Conservation (phyloP, 2,797 vertebrate genomes). For the Aulostomus chinensis region DNA sequence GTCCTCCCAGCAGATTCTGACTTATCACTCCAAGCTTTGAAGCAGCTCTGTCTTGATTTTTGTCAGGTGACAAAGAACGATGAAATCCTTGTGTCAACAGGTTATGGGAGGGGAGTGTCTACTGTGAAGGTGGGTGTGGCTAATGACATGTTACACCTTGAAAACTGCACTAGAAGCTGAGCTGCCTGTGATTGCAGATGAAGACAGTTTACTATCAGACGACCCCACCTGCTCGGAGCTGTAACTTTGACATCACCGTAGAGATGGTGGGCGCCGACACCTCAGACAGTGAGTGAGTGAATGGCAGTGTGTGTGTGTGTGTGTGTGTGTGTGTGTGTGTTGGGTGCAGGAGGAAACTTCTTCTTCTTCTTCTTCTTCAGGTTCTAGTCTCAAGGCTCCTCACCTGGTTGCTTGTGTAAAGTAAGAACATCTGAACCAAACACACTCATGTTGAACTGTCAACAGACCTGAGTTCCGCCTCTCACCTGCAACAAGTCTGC, state of each 20-base stretch:
- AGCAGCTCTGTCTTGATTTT: no score
- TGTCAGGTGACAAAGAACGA: constrained; percentile 81
- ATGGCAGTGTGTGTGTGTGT: no score
- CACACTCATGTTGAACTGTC: no score
- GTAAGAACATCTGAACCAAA: constrained; percentile 39
- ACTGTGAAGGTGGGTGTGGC: constrained; percentile 83
- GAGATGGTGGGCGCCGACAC: constrained; percentile 22
- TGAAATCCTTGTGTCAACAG: constrained; percentile 81
- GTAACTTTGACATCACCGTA: constrained; percentile 83
- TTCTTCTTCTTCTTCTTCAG: constrained; percentile 49
- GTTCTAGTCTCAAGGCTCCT: background rate
- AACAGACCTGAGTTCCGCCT: no score
- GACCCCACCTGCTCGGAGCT: constrained; percentile 68
- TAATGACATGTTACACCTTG: background rate
- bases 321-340: background rate
- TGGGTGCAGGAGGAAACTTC: no score
- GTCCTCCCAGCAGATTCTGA: no score
- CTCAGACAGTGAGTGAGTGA: constrained; percentile 43
- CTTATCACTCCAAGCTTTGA: no score
- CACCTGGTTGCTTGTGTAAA: constrained; percentile 57
- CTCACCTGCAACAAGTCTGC: no score
- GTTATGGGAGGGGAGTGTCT: constrained; percentile 83
- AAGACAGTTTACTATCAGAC: constrained; percentile 86
- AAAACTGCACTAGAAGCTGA: background rate
- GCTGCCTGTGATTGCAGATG: constrained; percentile 71